Percentiles rank a stretch among this genome's conserved stretches.
phyloP scores from a whole-genome alignment of 2,797 vertebrate genomes.

The Streptopelia turtur region DNA sequence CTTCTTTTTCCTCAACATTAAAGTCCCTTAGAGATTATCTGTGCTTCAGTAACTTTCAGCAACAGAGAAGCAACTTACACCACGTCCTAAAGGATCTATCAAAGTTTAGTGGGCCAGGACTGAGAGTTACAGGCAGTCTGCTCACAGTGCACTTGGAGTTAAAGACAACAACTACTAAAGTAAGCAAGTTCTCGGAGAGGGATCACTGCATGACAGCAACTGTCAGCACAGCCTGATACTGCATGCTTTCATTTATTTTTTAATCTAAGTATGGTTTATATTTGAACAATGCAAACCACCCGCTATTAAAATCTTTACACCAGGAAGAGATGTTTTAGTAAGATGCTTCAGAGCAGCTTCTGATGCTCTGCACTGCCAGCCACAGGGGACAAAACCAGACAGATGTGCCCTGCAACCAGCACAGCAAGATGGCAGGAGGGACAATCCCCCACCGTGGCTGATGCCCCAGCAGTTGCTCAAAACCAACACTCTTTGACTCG shows the following conservation, averaged over 20 bases:
- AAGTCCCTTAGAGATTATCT: not conserved
- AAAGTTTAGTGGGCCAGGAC: not conserved
- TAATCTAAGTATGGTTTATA: not conserved
- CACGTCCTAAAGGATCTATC: not conserved
- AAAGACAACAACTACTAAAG: not conserved
- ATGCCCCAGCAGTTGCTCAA: fast-evolving
- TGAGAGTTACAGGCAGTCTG: not conserved
- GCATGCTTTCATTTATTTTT: not conserved
- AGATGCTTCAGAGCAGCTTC: not conserved
- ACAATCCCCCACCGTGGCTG: fast-evolving
- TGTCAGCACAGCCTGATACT: not conserved
- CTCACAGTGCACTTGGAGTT: not conserved
- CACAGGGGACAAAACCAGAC: not conserved
- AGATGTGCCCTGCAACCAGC: not conserved
- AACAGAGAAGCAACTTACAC: not conserved
- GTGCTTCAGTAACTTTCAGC: not conserved
- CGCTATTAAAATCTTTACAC: not conserved
- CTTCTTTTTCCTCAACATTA: not conserved
- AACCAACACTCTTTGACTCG: not conserved
- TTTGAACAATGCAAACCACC: not conserved
- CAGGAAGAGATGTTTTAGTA: not conserved
- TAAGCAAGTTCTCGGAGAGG: not conserved
- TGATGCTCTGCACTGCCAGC: not conserved
- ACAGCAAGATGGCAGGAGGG: not conserved
- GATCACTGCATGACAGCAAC: not conserved